These are phyloP conservation scores for Artemia sinica DNA, from an alignment of 2,888 invertebrate genomes.

Conservation along the genomic window DNA sequence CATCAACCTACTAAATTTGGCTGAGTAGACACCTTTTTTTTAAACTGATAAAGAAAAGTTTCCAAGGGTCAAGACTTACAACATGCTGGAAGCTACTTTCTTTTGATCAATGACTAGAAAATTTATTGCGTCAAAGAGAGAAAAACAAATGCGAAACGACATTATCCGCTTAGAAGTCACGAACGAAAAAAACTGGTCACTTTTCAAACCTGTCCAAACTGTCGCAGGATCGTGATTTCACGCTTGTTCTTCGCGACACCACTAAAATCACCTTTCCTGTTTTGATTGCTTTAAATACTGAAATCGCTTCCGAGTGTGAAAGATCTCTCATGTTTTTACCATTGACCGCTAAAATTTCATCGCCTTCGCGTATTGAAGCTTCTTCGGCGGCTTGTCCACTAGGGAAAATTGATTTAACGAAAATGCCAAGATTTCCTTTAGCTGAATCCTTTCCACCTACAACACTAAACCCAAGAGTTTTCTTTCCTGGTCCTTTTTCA, in stretches of 20 bases:
- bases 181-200: conserved; percentile 1
- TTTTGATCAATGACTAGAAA: too few species aligned
- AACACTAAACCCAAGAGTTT: conserved; percentile 72
- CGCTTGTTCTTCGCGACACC: conserved; percentile 23
- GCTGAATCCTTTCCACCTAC: conserved; percentile 76
- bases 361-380: conserved; percentile 67
- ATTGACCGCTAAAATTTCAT: conserved; percentile 23
- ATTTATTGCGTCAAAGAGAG: too few species aligned
- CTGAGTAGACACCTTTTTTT: too few species aligned
- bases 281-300: background rate
- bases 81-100: too few species aligned
- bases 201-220: conserved; percentile 31
- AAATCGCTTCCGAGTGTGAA: conserved; percentile 1
- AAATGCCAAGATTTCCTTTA: conserved; percentile 71
- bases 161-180: background rate
- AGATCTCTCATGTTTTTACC: background rate
- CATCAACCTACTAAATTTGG: too few species aligned
- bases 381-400: conserved; percentile 69
- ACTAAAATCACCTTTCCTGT: conserved; percentile 1
- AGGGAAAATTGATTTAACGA: conserved; percentile 69
- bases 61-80: too few species aligned
- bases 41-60: too few species aligned
- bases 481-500: conserved; percentile 57
- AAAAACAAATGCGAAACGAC: too few species aligned
- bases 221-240: conserved; percentile 34